Evolutionary conservation across 2,888 invertebrate species (phyloP).

Genomic region (Chaetoderma sp.): DNA sequence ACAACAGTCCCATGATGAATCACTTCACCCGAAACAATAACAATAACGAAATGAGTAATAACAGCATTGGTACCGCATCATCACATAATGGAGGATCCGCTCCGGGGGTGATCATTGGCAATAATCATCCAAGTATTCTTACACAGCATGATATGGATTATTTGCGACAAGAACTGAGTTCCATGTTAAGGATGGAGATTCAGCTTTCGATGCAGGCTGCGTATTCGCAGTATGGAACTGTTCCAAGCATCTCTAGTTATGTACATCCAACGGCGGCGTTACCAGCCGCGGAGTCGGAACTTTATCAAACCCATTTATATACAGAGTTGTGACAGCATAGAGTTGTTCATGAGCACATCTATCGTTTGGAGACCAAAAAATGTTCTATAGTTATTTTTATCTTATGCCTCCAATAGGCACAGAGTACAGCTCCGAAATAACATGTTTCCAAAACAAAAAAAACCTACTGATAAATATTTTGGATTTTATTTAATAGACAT

Average conservation of each 20-base stretch:
- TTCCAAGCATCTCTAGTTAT: too few species aligned
- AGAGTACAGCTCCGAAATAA: too few species aligned
- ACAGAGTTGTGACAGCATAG: slow-evolving; percentile 63
- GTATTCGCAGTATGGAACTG: neutral
- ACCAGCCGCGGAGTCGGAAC: slow-evolving; percentile 55
- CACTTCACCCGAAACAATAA: slow-evolving; percentile 12
- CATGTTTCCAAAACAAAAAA: too few species aligned
- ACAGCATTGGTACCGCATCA: slow-evolving; percentile 18
- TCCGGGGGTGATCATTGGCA: neutral
- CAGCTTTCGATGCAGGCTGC: slow-evolving; percentile 22
- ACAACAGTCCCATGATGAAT: slow-evolving; percentile 17
- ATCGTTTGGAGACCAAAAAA: too few species aligned
- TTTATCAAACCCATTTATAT: slow-evolving; percentile 68
- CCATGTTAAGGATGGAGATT: slow-evolving; percentile 56
- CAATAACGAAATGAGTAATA: slow-evolving; percentile 11
- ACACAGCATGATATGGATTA: slow-evolving; percentile 59
- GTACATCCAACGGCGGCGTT: slow-evolving; percentile 41
- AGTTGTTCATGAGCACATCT: too few species aligned
- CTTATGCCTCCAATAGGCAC: too few species aligned
- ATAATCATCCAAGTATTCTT: slow-evolving; percentile 32
- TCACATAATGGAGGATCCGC: neutral
- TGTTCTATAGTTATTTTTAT: too few species aligned
- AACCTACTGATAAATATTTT: too few species aligned
- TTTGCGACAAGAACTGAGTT: slow-evolving; percentile 62
- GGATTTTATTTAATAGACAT: too few species aligned